A percentile compares a stretch with the other conserved stretches of the same genome.
Conservation (phyloP, 1,140 invertebrate genomes). For the Ridgeia piscesae region DNA sequence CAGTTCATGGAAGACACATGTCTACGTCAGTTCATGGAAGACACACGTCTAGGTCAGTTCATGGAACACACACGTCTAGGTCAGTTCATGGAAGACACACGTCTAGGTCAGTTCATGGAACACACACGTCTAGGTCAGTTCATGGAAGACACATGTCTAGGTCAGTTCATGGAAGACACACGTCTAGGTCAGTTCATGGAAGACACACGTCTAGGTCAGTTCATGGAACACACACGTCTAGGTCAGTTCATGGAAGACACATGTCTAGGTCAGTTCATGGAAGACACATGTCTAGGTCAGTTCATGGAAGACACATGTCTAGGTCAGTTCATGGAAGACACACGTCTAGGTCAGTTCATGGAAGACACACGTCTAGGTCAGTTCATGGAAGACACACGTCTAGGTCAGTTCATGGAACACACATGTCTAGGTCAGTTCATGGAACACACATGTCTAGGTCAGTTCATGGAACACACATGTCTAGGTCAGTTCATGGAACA, state of each 20-base stretch:
- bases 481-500: background rate
- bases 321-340: no score
- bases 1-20: no score
- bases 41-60: no score
- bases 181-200: background rate
- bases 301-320: conserved; percentile 20
- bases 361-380: no score
- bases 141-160: background rate
- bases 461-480: background rate
- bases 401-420: background rate
- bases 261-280: background rate
- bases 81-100: no score
- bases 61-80: background rate
- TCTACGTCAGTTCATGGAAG: no score
- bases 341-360: no score
- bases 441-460: background rate
- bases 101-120: background rate
- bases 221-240: background rate
- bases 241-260: background rate
- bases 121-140: background rate
- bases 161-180: conserved; percentile 18
- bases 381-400: no score
- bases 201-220: no score
- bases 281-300: background rate
- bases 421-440: background rate